Evolutionary conservation across 2,888 invertebrate species (phyloP), one percentile per base, ranked within the genome.

Genomic region (Drosophila koepferae): DNA sequence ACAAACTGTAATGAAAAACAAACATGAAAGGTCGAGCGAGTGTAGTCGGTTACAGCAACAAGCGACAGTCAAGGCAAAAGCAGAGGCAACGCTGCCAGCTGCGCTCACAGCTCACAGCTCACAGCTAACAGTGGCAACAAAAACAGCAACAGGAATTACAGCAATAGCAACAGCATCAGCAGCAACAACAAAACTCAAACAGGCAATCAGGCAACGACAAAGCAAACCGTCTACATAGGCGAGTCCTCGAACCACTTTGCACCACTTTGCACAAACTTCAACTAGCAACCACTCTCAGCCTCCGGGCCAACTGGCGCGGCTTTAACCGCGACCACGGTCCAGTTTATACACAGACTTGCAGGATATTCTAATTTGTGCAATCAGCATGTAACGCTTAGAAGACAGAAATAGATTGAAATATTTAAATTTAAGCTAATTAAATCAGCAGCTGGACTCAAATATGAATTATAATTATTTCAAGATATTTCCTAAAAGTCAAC

Each of bases 1-100:
- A 80, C 74, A 77, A 66, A 59, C 73, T 81, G 76, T 81, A 81
- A 81, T 81, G 82, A 62, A 81, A 81, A 71, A 28, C 71, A 81
- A 81, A 79, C 79, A 81, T 53, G 40, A 16, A 44, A 44, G 43
- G 36, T 54, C 48, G 62, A 38, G 58, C 60, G 59, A 40, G 36
- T 10, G 23, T 5, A 7, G 23, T 51, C 56, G 41, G 43, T n/a
- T 31, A 31, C 34, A 44, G 44, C 38, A 12, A 36, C 44, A 23
- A 16, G 43, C 36, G 36, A 38, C 36, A 59, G 59, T 46, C 12
- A 12, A 36, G 48, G 48, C 53, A 56, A 61, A 51, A 55, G 53
- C 69, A 65, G 53, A 31, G 40, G 53, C 55, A 38, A n/a, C 28
- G 28, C 58, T 48, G 18, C 34, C 16, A 44, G 63, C 62, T 23